phyloP scores from a whole-genome alignment of 2,888 invertebrate genomes.

The Eurytoma adleriae region DNA sequence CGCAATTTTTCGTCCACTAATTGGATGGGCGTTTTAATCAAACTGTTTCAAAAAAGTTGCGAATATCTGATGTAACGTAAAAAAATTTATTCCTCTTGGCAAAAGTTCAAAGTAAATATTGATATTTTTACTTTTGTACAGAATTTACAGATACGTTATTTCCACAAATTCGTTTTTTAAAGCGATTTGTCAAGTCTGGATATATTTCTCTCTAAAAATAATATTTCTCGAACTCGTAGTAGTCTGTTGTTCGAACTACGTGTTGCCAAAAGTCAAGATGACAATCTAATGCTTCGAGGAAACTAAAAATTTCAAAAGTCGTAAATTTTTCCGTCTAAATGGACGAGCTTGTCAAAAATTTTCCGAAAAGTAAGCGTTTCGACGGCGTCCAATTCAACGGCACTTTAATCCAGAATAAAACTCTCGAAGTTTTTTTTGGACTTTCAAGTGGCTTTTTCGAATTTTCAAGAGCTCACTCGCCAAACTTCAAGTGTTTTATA shows the following conservation, averaged over 20 bases:
- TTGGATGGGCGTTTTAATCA: too few species aligned
- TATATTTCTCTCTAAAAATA: conserved; percentile 6
- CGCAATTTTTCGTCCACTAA: too few species aligned
- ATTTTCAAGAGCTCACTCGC: neutral
- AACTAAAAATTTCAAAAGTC: too few species aligned
- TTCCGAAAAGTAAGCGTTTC: too few species aligned
- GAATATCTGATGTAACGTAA: too few species aligned
- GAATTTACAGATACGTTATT: neutral
- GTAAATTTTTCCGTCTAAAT: too few species aligned
- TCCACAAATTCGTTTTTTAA: neutral
- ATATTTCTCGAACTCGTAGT: neutral
- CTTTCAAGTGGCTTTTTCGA: neutral
- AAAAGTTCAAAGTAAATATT: neutral
- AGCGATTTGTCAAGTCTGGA: conserved; percentile 2
- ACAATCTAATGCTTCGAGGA: too few species aligned
- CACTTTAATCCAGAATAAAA: neutral
- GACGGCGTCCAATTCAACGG: too few species aligned
- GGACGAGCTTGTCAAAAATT: too few species aligned
- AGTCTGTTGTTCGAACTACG: neutral
- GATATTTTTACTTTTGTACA: neutral
- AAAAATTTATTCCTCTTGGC: neutral
- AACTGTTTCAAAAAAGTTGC: too few species aligned
- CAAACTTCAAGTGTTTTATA: neutral
- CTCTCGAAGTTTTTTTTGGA: neutral
- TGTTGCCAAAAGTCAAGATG: too few species aligned